Evolutionary conservation across 2,888 invertebrate species (phyloP).

Genomic region (Chaetoderma sp.): DNA sequence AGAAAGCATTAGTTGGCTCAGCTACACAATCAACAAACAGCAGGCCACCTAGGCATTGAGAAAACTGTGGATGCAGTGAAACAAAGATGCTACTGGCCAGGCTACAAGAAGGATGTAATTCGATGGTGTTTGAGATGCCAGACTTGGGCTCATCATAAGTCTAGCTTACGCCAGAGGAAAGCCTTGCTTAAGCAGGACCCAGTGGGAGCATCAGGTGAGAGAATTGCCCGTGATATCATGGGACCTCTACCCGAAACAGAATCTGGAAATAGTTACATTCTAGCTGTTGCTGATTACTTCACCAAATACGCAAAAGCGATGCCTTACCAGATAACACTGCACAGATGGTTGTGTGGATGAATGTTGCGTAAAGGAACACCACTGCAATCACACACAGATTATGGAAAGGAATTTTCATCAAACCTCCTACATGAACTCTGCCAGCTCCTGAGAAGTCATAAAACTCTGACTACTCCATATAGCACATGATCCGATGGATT

Average conservation of each 20-base stretch:
- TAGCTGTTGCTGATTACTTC: conserved; percentile 30
- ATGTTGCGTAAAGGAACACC: conserved; percentile 17
- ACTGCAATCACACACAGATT: conserved; percentile 12
- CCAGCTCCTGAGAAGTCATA: background rate
- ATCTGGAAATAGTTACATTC: conserved; percentile 19
- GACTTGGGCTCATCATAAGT: background rate
- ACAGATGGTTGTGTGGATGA: conserved; percentile 20
- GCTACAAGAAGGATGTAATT: background rate
- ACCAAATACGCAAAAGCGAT: conserved; percentile 30
- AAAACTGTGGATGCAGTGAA: background rate
- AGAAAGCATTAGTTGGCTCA: too few relatives aligned
- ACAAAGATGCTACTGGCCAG: conserved; percentile 7
- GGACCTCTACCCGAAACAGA: too few relatives aligned
- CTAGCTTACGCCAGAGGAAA: background rate
- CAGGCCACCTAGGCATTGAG: background rate
- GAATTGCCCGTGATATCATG: background rate
- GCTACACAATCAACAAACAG: background rate
- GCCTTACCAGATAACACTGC: conserved; percentile 27
- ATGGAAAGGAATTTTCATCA: conserved; percentile 4
- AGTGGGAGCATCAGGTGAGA: conserved; percentile 9
- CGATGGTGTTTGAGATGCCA: conserved; percentile 5
- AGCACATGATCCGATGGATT: conserved; percentile 10
- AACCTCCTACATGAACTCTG: background rate
- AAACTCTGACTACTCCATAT: conserved; percentile 14
- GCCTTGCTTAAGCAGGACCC: conserved; percentile 6